These are phyloP conservation scores for Pluvialis apricaria DNA, from an alignment of 2,113 vertebrate genomes.

Conservation along the genomic window DNA sequence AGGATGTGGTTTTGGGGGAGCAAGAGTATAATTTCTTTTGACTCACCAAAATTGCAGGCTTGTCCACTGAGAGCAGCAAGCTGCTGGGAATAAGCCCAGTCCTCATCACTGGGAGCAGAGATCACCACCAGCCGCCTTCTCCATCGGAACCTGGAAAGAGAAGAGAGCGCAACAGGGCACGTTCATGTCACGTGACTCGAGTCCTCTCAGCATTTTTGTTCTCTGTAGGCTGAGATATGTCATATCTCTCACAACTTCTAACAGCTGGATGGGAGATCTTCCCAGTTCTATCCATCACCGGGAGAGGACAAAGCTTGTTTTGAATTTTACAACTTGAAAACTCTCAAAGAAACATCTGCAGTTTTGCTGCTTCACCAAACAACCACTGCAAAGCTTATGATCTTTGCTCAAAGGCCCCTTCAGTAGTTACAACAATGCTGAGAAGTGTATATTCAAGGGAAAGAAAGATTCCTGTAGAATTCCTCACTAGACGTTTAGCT, in stretches of 20 bases:
- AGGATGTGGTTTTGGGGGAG: constrained; percentile 37
- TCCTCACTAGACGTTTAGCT: constrained; percentile 21
- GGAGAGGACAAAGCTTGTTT: background rate
- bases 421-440: background rate
- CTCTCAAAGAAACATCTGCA: background rate
- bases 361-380: background rate
- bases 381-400: background rate
- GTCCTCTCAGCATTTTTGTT: background rate
- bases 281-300: background rate
- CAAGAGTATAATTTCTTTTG: background rate
- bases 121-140: constrained; percentile 93
- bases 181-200: fast-evolving
- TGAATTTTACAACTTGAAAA: background rate
- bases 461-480: constrained; percentile 21
- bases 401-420: background rate
- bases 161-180: background rate
- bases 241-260: background rate
- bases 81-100: constrained; percentile 98
- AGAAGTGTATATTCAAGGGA: background rate
- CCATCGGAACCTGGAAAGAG: constrained; percentile 90
- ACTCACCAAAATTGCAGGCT: constrained; percentile 97
- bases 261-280: background rate
- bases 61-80: constrained; percentile 91
- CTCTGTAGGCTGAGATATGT: background rate
- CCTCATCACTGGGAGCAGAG: constrained; percentile 92